Evolutionary conservation across 2,888 invertebrate species (phyloP).

Genomic region (Onthophagus sagittarius): DNA sequence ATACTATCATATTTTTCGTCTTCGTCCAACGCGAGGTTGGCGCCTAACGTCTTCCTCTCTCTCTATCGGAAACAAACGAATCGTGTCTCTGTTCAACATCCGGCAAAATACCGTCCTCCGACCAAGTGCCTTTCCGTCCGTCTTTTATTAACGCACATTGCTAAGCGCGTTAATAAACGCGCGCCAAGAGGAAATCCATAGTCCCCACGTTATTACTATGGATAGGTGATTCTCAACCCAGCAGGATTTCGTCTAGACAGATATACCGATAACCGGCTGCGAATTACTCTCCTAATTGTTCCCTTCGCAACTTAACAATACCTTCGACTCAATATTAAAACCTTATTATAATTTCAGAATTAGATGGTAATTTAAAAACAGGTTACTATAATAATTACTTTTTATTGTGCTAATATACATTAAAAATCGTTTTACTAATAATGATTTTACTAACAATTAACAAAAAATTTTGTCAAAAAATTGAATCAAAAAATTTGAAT

Average conservation of each 20-base stretch:
- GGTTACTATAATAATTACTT: too few relatives aligned
- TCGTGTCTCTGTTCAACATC: conserved; percentile 47
- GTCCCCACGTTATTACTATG: background rate
- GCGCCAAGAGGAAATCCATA: conserved; percentile 18
- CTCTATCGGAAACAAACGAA: conserved; percentile 49
- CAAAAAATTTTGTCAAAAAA: too few relatives aligned
- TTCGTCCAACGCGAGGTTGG: conserved; percentile 34
- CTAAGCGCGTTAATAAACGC: conserved; percentile 24
- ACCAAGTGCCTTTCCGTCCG: conserved; percentile 32
- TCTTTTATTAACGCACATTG: conserved; percentile 35
- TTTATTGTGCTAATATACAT: too few relatives aligned
- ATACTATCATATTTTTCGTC: conserved; percentile 50
- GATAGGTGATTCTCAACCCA: background rate
- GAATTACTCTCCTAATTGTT: background rate
- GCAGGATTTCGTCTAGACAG: conserved; percentile 11
- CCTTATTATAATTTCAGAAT: too few relatives aligned
- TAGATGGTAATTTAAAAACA: too few relatives aligned
- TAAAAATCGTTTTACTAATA: too few relatives aligned
- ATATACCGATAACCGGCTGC: background rate
- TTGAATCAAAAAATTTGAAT: too few relatives aligned
- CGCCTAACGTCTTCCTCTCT: conserved; percentile 32
- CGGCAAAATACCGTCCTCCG: conserved; percentile 41
- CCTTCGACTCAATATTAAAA: too few relatives aligned
- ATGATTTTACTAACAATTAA: too few relatives aligned
- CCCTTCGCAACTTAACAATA: too few relatives aligned